Base-by-base conservation (phyloP, 2,113 vertebrate species). In the Ciconia stormi region DNA sequence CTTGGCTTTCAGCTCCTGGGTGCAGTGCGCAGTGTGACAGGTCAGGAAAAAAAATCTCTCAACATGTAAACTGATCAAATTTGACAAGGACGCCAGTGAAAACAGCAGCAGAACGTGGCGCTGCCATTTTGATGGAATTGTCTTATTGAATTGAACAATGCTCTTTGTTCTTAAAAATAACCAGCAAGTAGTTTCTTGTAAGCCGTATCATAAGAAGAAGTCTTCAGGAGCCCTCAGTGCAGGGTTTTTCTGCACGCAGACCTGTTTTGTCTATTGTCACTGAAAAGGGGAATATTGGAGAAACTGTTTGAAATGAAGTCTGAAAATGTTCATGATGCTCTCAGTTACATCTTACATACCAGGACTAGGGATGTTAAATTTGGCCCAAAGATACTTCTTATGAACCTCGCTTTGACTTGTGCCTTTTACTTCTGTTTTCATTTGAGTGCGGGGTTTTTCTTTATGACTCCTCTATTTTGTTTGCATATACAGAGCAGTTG, bases 31-130 rank as follows among this genome's bases (percentile, higher is more conserved):
- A 32, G 42, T 18, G 49, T 94, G 95, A 74, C 76, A 81, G 80
- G 91, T 91, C 89, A 93, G 72, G 76, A 49, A 59, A 87, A 78
- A 71, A 89, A 42, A 49, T 55, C 32, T 44, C 83, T 80, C 65
- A 61, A 5, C 59, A 34, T 92, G 83, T 71, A 66, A 89, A 40
- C 56, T 92, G 95, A 95, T 95, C 50, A 59, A 16, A 56, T 89
- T 71, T 89, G 95, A 97, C 94, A 95, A 56, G 72, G 50, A 82
- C 47, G 44, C 49, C 67, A 55, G 86, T 74, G 94, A 78, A 88
- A 90, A 83, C 89, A 93, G 85, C 40, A 78, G 93, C 72, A 86
- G 71, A 74, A 90, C 0, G 6, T 16, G 17, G 55, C 3, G 4
- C 63, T 86, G 82, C 93, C 62, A 12, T 66, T 93, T 56, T 47